Percentiles rank a stretch among this genome's conserved stretches.
Conservation (phyloP, 2,113 vertebrate species). For the Pristiophorus japonicus region DNA sequence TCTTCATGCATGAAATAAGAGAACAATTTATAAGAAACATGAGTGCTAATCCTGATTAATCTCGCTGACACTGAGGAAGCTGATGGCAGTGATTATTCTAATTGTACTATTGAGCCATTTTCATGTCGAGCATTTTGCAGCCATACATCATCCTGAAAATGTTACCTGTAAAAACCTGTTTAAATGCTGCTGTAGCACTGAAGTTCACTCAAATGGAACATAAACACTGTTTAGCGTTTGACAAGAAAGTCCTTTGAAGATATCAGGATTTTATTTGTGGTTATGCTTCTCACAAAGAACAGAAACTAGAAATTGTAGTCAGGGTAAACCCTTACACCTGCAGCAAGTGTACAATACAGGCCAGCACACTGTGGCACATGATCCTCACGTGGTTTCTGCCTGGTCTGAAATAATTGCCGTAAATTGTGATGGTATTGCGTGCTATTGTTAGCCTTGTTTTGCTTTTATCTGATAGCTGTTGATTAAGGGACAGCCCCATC, state of each 20-base stretch:
- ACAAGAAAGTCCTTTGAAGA: neutral
- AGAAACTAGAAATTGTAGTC: neutral
- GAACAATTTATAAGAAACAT: neutral
- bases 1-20: slow-evolving; percentile 10
- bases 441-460: neutral
- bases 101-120: slow-evolving; percentile 8
- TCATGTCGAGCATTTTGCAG: neutral
- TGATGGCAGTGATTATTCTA: slow-evolving; percentile 5
- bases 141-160: neutral
- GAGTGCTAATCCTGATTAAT: neutral
- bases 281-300: neutral
- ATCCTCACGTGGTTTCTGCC: neutral
- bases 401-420: neutral
- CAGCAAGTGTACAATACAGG: neutral
- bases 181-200: neutral
- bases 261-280: slow-evolving; percentile 1
- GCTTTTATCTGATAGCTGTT: neutral
- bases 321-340: neutral
- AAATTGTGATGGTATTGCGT: too few species aligned
- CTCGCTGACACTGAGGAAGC: neutral
- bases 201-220: neutral
- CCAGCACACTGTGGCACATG: neutral
- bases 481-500: neutral
- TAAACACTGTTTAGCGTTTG: neutral
- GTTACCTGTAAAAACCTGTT: neutral